phyloP scores from a whole-genome alignment of 2,888 invertebrate genomes.

The Melanargia galathea region DNA sequence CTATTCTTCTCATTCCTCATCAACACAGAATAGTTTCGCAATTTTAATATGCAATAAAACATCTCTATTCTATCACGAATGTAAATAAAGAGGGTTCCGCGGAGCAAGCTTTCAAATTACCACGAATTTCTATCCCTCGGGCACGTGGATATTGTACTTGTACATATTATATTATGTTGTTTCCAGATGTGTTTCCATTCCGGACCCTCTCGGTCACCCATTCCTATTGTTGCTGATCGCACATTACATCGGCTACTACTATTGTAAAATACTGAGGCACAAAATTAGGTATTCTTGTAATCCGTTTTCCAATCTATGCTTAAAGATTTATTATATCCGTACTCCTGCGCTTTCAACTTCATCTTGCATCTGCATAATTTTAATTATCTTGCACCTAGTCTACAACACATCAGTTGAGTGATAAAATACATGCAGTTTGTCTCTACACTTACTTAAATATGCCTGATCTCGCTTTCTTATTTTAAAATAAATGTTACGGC shows the following conservation, averaged over 20 bases:
- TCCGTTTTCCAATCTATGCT: too few species aligned
- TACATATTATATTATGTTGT: slow-evolving; percentile 4
- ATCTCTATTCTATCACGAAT: background rate
- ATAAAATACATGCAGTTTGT: too few species aligned
- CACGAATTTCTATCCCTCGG: background rate
- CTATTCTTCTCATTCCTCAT: background rate
- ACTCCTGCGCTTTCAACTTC: too few species aligned
- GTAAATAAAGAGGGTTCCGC: slow-evolving; percentile 9
- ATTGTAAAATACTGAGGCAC: too few species aligned
- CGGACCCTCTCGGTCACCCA: slow-evolving; percentile 1
- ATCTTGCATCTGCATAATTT: too few species aligned
- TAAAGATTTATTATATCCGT: too few species aligned
- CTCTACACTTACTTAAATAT: too few species aligned
- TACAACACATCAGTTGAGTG: too few species aligned
- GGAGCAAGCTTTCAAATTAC: background rate
- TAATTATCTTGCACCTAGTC: too few species aligned
- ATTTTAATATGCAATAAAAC: slow-evolving; percentile 1
- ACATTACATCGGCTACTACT: background rate
- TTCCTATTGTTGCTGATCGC: background rate
- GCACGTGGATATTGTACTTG: background rate
- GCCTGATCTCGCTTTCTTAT: too few species aligned
- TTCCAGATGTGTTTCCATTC: slow-evolving; percentile 5
- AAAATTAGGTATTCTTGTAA: too few species aligned
- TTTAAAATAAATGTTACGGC: too few species aligned
- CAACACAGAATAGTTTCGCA: background rate